These are phyloP conservation scores for Palythoa grandis DNA, from an alignment of 92 coral and sea anemone species.

Conservation along the genomic window DNA sequence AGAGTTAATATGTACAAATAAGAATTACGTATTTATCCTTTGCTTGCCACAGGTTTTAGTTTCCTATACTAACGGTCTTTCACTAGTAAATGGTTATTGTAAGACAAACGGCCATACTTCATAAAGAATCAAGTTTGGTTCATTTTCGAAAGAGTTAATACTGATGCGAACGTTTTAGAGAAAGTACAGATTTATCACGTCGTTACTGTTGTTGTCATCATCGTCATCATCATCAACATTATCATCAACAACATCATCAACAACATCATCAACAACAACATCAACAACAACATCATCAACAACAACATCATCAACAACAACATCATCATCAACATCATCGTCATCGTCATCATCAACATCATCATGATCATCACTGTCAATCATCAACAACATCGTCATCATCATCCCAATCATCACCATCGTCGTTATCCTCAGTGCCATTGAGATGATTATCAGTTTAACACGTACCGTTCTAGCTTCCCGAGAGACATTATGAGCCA, in stretches of 20 bases:
- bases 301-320: neutral
- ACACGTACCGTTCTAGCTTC: conserved; percentile 75
- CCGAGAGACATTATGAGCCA: conserved; percentile 70
- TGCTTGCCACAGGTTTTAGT: neutral
- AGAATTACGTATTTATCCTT: neutral
- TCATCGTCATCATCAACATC: neutral
- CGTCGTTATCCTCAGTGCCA: neutral
- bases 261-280: neutral
- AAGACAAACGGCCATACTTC: too few relatives aligned
- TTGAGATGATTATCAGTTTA: neutral
- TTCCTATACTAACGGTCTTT: too few relatives aligned
- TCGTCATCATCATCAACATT: neutral
- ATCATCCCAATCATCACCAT: neutral
- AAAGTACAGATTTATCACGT: too few relatives aligned
- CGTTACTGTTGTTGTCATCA: too few relatives aligned
- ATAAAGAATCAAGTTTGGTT: too few relatives aligned
- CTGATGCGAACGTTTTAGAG: too few relatives aligned
- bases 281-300: neutral
- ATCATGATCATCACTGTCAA: neutral
- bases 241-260: neutral
- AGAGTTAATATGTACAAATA: neutral
- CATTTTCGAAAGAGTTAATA: too few relatives aligned
- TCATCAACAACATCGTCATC: neutral
- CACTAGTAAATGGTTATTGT: too few relatives aligned
- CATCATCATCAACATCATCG: neutral